Evolutionary conservation across 2,113 vertebrate genomes (phyloP), one percentile per base, ranked within the genome.

Genomic region (Microcebus griseorufus): DNA sequence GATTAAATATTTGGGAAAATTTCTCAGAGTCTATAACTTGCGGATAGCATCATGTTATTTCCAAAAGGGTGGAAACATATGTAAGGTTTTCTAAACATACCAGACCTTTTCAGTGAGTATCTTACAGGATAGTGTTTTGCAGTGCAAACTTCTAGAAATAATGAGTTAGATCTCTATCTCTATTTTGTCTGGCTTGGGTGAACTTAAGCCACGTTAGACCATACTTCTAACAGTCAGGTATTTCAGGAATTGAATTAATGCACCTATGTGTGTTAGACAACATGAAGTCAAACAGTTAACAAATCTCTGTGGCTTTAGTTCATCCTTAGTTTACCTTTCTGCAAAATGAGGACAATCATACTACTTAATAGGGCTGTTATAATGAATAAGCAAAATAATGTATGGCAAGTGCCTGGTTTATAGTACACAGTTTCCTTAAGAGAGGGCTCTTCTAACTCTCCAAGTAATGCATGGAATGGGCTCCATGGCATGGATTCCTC

Each of bases 11-110:
- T 93, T 93, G 55, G 32, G 27, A 91, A 96, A 88, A 85, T 96
- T 83, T 97, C 39, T 96, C 67, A 75, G 76, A 89, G 34, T 83
- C 20, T 5, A 42, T 79, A 90, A 92, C 62, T 98, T 97, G 75
- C 65, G 92, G 85, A 92, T 67, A 25, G 20, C 10, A 91, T 95
- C 2, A 10, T 76, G 53, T 69, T 82, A 78, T 79, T 97, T 92
- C 45, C 27, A 91, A 78, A 78, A 91, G 45, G 79, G 11, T 4
- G 1, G 62, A 86, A 48, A 83, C 10, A 32, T 70, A 51, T 20
- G 29, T 34, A 86, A 62, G 60, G 34, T 89, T 92, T 92, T 94
- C 32, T 34, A 87, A 94, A 86, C 48, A 82, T 83, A 86, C 27
- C 48, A 34, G n/a, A 75, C 16, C 11, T 90, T 83, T 88, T 72